These are phyloP conservation scores for Mycteria americana DNA, from an alignment of 2,797 vertebrate species.

Conservation along the genomic window DNA sequence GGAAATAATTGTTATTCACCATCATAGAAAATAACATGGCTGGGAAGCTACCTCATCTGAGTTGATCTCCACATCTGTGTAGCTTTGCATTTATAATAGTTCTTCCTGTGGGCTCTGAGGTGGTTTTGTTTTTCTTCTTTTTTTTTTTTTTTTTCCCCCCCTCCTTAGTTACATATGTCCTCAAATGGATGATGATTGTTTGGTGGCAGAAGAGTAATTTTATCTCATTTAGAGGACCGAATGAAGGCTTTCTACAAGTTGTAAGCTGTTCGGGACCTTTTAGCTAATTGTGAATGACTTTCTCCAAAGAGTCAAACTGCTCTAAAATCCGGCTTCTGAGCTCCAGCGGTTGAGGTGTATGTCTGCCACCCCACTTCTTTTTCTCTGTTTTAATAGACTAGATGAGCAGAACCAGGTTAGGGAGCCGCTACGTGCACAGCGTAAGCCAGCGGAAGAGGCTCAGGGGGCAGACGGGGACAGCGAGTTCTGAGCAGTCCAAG, in stretches of 20 bases:
- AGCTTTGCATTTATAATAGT: background rate
- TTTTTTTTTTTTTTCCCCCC: too few relatives aligned
- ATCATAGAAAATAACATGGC: background rate
- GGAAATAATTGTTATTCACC: background rate
- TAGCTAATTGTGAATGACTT: background rate
- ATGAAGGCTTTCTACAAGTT: background rate
- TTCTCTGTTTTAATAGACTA: background rate
- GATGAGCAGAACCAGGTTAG: background rate
- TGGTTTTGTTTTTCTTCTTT: background rate
- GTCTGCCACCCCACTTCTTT: background rate
- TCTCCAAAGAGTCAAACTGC: background rate
- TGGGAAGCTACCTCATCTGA: background rate
- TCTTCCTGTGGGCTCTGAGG: background rate
- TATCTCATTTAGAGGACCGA: background rate
- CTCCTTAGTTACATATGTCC: background rate
- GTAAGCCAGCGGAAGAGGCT: accelerated
- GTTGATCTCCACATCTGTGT: background rate
- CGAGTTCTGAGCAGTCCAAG: background rate
- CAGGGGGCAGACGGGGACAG: background rate
- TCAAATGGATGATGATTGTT: background rate
- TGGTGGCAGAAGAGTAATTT: background rate
- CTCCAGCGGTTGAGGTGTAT: accelerated
- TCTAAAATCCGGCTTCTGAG: background rate
- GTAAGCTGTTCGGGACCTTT: background rate
- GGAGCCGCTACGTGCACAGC: accelerated